phyloP scores from a whole-genome alignment of 92 coral and sea anemone species.

The Phymanthus crucifer region DNA sequence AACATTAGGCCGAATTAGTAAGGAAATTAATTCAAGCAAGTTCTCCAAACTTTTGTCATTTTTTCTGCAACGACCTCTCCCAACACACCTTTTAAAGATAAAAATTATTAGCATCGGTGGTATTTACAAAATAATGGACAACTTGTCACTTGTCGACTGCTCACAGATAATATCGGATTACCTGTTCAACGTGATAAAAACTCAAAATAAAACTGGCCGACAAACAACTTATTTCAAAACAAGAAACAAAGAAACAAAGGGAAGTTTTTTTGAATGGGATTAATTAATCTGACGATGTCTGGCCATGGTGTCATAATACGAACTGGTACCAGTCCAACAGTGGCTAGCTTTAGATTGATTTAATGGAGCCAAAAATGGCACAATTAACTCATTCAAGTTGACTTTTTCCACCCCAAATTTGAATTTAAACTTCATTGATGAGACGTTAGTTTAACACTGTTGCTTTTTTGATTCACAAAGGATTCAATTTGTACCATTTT shows the following conservation, averaged over 20 bases:
- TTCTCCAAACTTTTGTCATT: too few species aligned
- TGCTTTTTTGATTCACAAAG: neutral
- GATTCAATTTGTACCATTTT: neutral
- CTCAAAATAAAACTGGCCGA: neutral
- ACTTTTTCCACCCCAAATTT: neutral
- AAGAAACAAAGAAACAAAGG: conserved; percentile 3
- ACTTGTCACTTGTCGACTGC: neutral
- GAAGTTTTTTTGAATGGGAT: neutral
- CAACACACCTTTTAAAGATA: neutral
- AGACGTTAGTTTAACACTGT: neutral
- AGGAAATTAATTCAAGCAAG: too few species aligned
- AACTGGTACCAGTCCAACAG: neutral
- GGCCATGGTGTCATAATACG: neutral
- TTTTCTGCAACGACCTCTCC: too few species aligned
- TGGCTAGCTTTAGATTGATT: neutral
- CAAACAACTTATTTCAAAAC: neutral
- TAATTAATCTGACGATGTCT: neutral
- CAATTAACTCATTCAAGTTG: neutral
- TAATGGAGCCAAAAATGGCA: conserved; percentile 2
- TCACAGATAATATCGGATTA: neutral
- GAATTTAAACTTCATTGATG: neutral
- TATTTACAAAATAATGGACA: neutral
- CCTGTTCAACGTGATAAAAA: neutral
- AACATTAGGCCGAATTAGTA: too few species aligned
- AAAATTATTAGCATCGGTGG: neutral